Conservation (phyloP, 2,113 vertebrate species). For the Cochlearius cochlearius region DNA sequence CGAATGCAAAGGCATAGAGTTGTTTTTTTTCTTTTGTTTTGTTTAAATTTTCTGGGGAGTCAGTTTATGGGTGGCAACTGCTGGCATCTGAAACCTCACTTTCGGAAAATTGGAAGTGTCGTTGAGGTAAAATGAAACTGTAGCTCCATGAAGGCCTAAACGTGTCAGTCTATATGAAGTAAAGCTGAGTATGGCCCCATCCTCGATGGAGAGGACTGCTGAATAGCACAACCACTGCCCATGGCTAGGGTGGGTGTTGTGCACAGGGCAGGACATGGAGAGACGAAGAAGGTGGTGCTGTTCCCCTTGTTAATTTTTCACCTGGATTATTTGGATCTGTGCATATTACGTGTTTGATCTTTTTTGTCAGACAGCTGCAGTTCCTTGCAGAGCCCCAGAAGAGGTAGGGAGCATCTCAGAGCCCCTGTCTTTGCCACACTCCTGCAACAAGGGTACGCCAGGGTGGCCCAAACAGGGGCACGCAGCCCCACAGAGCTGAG, state of each 20-base stretch:
- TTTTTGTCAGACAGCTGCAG: neutral
- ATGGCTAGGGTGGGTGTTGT: neutral
- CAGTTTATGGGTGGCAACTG: neutral
- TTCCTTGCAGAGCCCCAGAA: neutral
- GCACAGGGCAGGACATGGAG: fast-evolving
- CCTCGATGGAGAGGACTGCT: neutral
- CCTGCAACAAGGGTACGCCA: neutral
- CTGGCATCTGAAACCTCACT: neutral
- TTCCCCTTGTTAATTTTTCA: neutral
- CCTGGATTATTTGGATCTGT: neutral
- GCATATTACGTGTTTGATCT: neutral
- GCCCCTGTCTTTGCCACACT: neutral
- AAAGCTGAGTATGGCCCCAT: neutral
- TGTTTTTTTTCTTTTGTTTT: neutral
- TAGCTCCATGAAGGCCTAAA: neutral
- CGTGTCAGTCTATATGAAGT: neutral
- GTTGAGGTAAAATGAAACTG: neutral
- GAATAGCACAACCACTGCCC: neutral
- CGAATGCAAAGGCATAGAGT: neutral
- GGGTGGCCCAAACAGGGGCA: neutral
- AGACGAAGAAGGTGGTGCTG: neutral
- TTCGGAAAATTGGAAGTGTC: neutral
- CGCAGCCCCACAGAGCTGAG: neutral
- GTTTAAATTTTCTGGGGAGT: neutral
- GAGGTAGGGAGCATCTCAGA: neutral